phyloP scores from a whole-genome alignment of 2,888 invertebrate species.

The Octonoba sinensis region DNA sequence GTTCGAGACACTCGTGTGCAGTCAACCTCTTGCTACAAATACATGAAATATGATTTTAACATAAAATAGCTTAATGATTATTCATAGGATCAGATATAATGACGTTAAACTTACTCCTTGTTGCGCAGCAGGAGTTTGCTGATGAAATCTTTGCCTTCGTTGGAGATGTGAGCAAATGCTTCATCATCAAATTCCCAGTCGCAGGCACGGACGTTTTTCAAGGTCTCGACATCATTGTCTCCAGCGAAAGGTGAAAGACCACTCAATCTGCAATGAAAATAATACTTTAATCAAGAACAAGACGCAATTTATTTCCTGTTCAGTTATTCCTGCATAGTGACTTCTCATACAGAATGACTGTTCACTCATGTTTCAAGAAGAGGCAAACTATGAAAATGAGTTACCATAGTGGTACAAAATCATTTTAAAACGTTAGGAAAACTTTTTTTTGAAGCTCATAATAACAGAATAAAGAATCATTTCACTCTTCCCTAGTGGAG shows the following conservation, averaged over 20 bases:
- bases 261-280: slow-evolving; percentile 76
- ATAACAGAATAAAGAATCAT: no score
- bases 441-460: no score
- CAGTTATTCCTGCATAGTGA: no score
- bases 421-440: no score
- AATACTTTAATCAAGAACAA: no score
- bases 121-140: slow-evolving; percentile 90
- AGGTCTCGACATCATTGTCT: slow-evolving; percentile 96
- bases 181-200: slow-evolving; percentile 99
- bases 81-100: background rate
- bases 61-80: background rate
- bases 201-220: slow-evolving; percentile 97
- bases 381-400: no score
- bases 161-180: slow-evolving; percentile 92
- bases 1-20: slow-evolving; percentile 95
- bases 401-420: no score
- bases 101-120: slow-evolving; percentile 78
- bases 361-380: no score
- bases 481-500: no score
- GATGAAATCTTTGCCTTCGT: slow-evolving; percentile 98
- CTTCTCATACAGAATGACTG: no score
- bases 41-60: background rate
- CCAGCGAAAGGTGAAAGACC: slow-evolving; percentile 99
- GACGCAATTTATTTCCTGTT: no score
- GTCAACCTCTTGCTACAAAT: slow-evolving; percentile 86